phyloP scores from a whole-genome alignment of 2,888 invertebrate species.

The Drymonia ruficornis region DNA sequence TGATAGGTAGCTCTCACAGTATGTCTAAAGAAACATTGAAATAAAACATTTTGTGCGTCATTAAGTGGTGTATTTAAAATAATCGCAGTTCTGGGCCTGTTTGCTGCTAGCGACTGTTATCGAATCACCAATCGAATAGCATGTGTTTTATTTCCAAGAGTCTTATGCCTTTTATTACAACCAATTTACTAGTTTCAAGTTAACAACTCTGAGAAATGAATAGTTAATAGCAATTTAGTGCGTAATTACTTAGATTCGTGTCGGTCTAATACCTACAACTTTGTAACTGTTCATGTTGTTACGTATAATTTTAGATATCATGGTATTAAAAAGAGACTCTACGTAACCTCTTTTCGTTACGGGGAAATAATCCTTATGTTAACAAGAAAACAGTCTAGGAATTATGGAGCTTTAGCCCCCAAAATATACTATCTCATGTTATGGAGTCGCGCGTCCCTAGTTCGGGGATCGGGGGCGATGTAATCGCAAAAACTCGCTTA shows the following conservation, averaged over 20 bases:
- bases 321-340: not conserved
- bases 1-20: too few relatives aligned
- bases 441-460: constrained; percentile 5
- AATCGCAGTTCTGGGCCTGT: constrained; percentile 13
- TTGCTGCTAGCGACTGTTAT: constrained; percentile 27
- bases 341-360: constrained; percentile 16
- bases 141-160: constrained; percentile 37
- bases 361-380: constrained; percentile 13
- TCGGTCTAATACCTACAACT: constrained; percentile 18
- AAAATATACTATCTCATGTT: constrained; percentile 12
- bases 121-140: constrained; percentile 26
- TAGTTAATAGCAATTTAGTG: constrained; percentile 42
- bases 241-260: constrained; percentile 43
- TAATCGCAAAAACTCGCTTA: constrained; percentile 17
- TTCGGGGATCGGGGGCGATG: constrained; percentile 11
- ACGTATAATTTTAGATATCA: constrained; percentile 3
- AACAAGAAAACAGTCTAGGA: constrained; percentile 11
- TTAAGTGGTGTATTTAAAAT: constrained; percentile 9
- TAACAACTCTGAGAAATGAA: constrained; percentile 44
- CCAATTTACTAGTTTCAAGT: constrained; percentile 46
- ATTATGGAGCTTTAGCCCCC: constrained; percentile 3
- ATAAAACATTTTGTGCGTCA: not conserved
- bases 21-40: constrained; percentile 1
- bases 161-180: constrained; percentile 37
- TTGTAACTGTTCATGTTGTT: constrained; percentile 14